Base-by-base conservation (phyloP, 2,113 vertebrate species). In the Labrus mixtus region DNA sequence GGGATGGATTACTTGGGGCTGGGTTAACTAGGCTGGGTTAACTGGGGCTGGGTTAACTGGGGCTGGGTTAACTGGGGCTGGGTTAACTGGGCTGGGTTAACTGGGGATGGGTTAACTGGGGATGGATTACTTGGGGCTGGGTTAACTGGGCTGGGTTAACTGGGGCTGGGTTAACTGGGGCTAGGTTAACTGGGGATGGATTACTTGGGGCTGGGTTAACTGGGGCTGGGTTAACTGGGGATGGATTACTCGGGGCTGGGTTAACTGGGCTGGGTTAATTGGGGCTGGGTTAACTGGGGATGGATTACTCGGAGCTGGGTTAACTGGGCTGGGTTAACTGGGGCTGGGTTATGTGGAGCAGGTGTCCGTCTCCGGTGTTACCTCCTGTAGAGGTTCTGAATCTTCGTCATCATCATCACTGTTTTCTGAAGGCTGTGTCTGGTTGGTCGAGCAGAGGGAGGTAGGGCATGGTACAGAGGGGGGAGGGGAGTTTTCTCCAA, bases 381-480 rank as follows among this genome's bases (percentile, higher is more conserved):
- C 91, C 91, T 90, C 85, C 41, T 64, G 58, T 59, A 37, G 56
- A 36, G 72, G 9, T 65, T 68, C 41, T 20, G 81, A 36, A 8
- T 83, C 82, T 13, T 79, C 69, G 11, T 68, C 22, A 7, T 77
- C 58, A 0, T 74, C 63, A 19, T 87, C 73, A 15, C 53, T 77
- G 29, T 56, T 48, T 29, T 46, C 2, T 6, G 61, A 74, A 3
- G 54, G 46, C 61, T 61, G 76, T 13, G 0, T 71, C 59, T 39
- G 53, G 77, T 33, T 66, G 65, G 76, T 15, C 8, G 45, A 65
- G 15, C 25, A 2, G n/a, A 11, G 46, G 25, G 67, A 55, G 48
- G 64, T 8, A 11, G n/a, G 54, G 11, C 7, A 13, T 15, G 72
- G 39, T 22, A 59, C 51, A 25, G 68, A 54, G 0, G 71, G 68